Evolutionary conservation across 2,113 vertebrate genomes (phyloP).

Genomic region (Corythornis cristatus): DNA sequence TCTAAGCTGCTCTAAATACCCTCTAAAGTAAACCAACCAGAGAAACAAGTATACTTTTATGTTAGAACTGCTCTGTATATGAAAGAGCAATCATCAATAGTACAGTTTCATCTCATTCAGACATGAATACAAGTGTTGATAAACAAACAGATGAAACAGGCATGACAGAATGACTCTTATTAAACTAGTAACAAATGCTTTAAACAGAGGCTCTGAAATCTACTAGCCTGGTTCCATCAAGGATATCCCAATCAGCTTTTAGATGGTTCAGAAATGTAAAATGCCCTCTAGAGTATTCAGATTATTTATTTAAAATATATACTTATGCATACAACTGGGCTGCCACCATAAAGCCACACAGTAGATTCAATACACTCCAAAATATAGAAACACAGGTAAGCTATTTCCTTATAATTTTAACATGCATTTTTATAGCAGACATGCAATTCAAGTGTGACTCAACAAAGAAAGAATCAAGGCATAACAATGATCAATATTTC

Average conservation of each 20-base stretch:
- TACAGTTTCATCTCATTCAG: slow-evolving; percentile 47
- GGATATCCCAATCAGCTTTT: slow-evolving; percentile 21
- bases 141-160: slow-evolving; percentile 56
- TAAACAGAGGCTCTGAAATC: slow-evolving; percentile 67
- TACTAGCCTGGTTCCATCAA: slow-evolving; percentile 46
- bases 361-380: neutral
- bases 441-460: neutral
- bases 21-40: slow-evolving; percentile 16
- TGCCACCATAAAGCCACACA: slow-evolving; percentile 43
- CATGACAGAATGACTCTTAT: slow-evolving; percentile 54
- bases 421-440: neutral
- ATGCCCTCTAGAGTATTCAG: slow-evolving; percentile 58
- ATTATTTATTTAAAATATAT: slow-evolving; percentile 51
- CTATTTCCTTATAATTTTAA: slow-evolving; percentile 11
- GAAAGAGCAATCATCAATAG: slow-evolving; percentile 29
- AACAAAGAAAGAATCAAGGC: neutral
- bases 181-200: slow-evolving; percentile 64
- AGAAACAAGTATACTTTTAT: slow-evolving; percentile 34
- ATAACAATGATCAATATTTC: neutral
- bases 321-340: neutral
- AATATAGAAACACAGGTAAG: neutral
- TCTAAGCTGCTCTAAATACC: neutral
- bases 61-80: slow-evolving; percentile 30
- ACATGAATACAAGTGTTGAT: slow-evolving; percentile 55
- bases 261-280: slow-evolving; percentile 56